Conservation (phyloP, 2,888 invertebrate species). For the Eubasilissa splendida region DNA sequence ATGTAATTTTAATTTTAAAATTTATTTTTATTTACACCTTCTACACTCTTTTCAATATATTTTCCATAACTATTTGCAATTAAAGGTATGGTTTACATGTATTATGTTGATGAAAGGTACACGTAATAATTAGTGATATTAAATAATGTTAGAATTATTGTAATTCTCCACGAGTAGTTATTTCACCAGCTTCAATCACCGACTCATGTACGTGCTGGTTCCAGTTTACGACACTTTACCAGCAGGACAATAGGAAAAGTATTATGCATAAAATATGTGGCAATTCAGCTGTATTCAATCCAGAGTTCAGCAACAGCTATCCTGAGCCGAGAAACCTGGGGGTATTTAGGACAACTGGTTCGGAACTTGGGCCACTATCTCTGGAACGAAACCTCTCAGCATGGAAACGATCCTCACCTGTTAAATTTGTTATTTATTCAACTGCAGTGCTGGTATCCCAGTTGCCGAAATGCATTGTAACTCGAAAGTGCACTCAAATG, state of each 20-base stretch:
- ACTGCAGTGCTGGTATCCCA: slow-evolving; percentile 10
- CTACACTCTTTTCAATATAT: no score
- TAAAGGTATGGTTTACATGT: no score
- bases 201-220: no score
- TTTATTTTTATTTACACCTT: no score
- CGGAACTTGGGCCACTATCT: slow-evolving; percentile 3
- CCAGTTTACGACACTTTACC: background rate
- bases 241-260: background rate
- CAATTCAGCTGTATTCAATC: background rate
- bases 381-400: slow-evolving; percentile 2
- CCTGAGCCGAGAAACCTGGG: background rate
- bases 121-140: no score
- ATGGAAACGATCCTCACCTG: slow-evolving; percentile 36
- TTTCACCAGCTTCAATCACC: no score
- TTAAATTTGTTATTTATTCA: slow-evolving; percentile 49
- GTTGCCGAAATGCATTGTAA: slow-evolving; percentile 21
- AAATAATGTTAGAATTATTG: no score
- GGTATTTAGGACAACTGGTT: background rate
- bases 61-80: no score
- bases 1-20: no score
- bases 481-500: slow-evolving; percentile 31
- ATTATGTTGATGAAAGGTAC: no score
- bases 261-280: slow-evolving; percentile 11
- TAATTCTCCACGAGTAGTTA: no score
- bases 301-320: background rate